Conservation (phyloP, 2,113 vertebrate species). For the Ancistrus triradiatus region DNA sequence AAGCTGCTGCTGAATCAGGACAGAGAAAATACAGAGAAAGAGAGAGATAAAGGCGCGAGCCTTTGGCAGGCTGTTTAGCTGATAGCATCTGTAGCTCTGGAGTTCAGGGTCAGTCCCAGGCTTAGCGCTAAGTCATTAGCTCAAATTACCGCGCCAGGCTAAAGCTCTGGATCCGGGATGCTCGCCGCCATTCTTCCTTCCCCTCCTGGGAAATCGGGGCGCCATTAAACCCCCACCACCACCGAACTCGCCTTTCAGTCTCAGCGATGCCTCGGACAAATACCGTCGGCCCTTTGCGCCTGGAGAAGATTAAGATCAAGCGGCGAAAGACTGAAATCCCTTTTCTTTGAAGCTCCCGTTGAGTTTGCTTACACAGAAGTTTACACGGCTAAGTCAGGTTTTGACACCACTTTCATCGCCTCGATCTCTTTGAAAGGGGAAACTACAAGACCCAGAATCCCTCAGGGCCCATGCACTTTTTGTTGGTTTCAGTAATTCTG, state of each 20-base stretch:
- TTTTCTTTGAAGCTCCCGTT: constrained; percentile 63
- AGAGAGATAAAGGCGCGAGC: constrained; percentile 50
- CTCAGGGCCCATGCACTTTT: constrained; percentile 30
- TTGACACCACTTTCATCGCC: constrained; percentile 66
- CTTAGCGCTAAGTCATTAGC: constrained; percentile 77
- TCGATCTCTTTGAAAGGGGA: constrained; percentile 46
- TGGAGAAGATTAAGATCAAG: constrained; percentile 62
- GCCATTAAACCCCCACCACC: constrained; percentile 54
- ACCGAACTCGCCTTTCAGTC: constrained; percentile 55
- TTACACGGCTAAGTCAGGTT: constrained; percentile 66
- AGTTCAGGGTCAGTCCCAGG: constrained; percentile 69
- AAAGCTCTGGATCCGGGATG: constrained; percentile 50
- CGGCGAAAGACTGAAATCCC: constrained; percentile 57
- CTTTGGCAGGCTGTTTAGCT: constrained; percentile 70
- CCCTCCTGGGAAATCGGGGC: constrained; percentile 70
- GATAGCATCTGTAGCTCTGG: constrained; percentile 70
- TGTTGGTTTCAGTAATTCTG: no score
- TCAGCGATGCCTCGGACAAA: constrained; percentile 66
- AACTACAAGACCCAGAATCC: constrained; percentile 50
- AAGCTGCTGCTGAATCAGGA: not conserved
- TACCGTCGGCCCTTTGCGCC: constrained; percentile 48
- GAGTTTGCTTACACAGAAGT: constrained; percentile 68
- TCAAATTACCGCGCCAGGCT: constrained; percentile 69
- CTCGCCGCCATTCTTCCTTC: constrained; percentile 64
- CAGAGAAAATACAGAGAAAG: not conserved